Conservation (phyloP, 2,113 vertebrate species). For the Miniopterus natalensis region DNA sequence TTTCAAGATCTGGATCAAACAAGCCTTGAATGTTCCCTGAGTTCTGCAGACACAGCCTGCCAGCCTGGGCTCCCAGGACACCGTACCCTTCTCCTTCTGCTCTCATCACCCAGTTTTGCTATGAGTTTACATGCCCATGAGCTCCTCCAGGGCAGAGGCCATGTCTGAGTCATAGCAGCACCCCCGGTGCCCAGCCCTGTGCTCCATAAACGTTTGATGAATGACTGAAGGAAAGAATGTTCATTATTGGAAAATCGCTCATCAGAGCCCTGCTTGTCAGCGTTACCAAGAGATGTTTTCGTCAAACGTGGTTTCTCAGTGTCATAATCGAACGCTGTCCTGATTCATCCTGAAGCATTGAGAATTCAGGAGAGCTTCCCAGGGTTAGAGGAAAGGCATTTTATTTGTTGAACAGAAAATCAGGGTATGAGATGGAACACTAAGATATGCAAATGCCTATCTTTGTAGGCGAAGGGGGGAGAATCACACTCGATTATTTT, state of each 20-base stretch:
- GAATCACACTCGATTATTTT: slow-evolving; percentile 80
- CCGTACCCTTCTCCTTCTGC: fast-evolving
- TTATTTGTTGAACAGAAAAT: slow-evolving; percentile 81
- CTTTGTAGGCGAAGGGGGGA: slow-evolving; percentile 79
- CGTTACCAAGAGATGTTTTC: slow-evolving; percentile 66
- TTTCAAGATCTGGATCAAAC: slow-evolving; percentile 45
- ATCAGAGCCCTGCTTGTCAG: slow-evolving; percentile 38
- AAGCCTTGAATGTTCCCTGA: neutral
- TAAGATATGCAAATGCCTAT: slow-evolving; percentile 83
- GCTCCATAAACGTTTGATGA: slow-evolving; percentile 76
- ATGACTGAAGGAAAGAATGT: slow-evolving; percentile 66
- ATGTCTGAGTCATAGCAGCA: neutral
- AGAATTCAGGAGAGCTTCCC: slow-evolving; percentile 58
- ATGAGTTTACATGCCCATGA: neutral
- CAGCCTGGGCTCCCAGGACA: neutral
- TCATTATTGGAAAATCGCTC: slow-evolving; percentile 70
- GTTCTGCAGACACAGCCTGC: neutral
- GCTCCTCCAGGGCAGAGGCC: slow-evolving; percentile 16
- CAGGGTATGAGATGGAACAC: slow-evolving; percentile 72
- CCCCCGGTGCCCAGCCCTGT: neutral
- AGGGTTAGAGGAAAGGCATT: slow-evolving; percentile 66
- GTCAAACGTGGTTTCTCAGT: slow-evolving; percentile 4
- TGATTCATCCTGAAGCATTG: slow-evolving; percentile 17
- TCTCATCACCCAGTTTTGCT: neutral
- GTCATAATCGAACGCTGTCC: neutral